Base-by-base conservation (phyloP, 35 echinoderm and acorn worm genomes). In the Holothuria glaberrima region DNA sequence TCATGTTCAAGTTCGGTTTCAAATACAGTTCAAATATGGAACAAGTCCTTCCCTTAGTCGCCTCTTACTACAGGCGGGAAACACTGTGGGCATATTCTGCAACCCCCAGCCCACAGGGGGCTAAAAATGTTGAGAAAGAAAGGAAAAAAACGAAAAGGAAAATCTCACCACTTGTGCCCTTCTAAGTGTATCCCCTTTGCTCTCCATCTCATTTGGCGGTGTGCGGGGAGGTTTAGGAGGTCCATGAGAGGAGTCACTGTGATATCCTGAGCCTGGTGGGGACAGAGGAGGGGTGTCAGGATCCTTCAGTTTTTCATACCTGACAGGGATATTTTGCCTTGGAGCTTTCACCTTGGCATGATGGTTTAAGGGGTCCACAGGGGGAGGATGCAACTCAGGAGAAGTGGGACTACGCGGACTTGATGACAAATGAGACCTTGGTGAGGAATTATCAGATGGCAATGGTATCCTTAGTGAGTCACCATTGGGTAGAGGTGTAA, bases 301-400 rank as follows among this genome's bases (percentile, higher is more conserved):
- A 38, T 94, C 92, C 56, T 90, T 89, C 60, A 94, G 86, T 45
- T 73, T 89, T 52, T 94, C 92, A 17, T 82, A 90, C 76, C 92
- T 59, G 18, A 94, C 77, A 31, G 73, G 92, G 5, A 58, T 82
- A 19, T 22, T 58, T 29, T 60, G 48, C 22, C 57, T 82, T 18
- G 54, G 30, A 4, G 22, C 21, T 44, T 58, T 82, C 9, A 26
- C 18, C 79, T 30, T 82, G 46, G 71, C 73, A 32, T 63, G 48
- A 33, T 78, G 27, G 48, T 90, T 58, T 13, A 61, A 30, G 59
- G 88, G 72, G 54, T 90, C 72, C 34, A 50, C 59, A 38, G 88
- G 59, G 20, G 59, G 56, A 27, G 75, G 30, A 56, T 80, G 71
- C 33, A 79, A 24, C 38, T 90, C 48, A 4, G 79, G 79, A 17